Conservation (phyloP, 2,888 invertebrate genomes). For the Heterodera filipjevi region DNA sequence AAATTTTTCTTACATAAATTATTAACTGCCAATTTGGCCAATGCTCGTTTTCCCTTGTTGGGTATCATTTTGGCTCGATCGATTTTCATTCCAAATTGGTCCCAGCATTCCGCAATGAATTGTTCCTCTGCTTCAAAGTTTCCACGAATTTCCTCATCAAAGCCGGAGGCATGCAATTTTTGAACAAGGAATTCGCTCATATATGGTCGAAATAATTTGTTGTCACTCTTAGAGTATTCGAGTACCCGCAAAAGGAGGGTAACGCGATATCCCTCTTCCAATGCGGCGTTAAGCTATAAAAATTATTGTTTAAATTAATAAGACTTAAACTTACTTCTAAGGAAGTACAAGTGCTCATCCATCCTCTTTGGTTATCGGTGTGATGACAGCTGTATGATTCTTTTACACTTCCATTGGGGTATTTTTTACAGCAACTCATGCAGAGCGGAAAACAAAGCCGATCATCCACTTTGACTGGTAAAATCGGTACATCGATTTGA, state of each 20-base stretch:
- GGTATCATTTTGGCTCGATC: not conserved
- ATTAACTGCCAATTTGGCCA: not conserved
- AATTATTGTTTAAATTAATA: not conserved
- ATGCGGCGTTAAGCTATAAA: not conserved
- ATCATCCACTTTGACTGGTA: slow-evolving; percentile 2
- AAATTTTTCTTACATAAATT: slow-evolving; percentile 1
- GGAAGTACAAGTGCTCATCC: not conserved
- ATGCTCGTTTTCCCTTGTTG: not conserved
- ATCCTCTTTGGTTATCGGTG: not conserved
- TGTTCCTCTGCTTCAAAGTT: not conserved
- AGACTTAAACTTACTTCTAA: not conserved
- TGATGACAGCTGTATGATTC: not conserved
- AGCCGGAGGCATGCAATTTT: not conserved
- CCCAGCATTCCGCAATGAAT: not conserved
- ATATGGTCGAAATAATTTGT: not conserved
- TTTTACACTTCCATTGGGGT: not conserved
- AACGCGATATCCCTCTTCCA: not conserved
- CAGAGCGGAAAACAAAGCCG: not conserved
- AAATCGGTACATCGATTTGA: not conserved
- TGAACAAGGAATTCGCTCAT: not conserved
- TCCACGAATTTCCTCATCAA: not conserved
- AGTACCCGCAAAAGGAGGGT: not conserved
- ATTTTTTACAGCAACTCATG: not conserved
- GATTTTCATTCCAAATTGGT: not conserved
- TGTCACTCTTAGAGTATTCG: not conserved